A percentile compares a stretch with the other conserved stretches of the same genome.
Conservation (phyloP, 2,113 vertebrate species). For the Chlorocebus sabaeus region DNA sequence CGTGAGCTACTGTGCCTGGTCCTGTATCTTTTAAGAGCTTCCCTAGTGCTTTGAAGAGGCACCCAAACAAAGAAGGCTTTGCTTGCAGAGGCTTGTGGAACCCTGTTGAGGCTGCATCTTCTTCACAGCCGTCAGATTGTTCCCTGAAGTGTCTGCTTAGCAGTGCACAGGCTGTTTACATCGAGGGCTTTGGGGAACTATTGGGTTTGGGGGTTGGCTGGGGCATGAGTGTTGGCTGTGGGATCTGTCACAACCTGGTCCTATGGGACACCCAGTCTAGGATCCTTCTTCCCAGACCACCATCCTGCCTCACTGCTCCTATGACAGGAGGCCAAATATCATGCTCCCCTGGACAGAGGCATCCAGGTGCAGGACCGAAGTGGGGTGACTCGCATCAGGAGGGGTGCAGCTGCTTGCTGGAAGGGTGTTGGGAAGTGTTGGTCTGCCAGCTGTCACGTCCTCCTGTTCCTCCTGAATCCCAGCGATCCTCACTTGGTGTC, state of each 20-base stretch:
- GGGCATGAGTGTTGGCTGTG: no score
- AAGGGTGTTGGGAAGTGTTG: not conserved
- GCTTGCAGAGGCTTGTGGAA: no score
- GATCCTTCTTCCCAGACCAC: not conserved
- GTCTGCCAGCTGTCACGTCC: slow-evolving; percentile 9
- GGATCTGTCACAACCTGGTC: not conserved
- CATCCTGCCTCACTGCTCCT: not conserved
- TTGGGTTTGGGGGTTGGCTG: no score
- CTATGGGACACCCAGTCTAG: not conserved
- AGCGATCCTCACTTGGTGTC: not conserved
- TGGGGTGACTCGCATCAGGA: not conserved
- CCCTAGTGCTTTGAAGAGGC: no score
- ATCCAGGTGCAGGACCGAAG: not conserved
- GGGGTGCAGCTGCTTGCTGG: not conserved
- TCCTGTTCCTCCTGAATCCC: slow-evolving; percentile 35
- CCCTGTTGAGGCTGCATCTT: no score
- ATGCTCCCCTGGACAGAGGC: not conserved
- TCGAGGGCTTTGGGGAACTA: no score
- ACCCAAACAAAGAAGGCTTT: no score
- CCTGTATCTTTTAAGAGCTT: no score
- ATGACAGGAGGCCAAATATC: not conserved
- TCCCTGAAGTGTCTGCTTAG: no score
- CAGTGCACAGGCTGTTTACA: no score
- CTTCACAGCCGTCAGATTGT: no score
- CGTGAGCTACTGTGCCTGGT: no score